Percentiles rank a stretch among this genome's conserved stretches.
phyloP scores from a whole-genome alignment of 2,113 vertebrate species.

The Engraulis encrasicolus region DNA sequence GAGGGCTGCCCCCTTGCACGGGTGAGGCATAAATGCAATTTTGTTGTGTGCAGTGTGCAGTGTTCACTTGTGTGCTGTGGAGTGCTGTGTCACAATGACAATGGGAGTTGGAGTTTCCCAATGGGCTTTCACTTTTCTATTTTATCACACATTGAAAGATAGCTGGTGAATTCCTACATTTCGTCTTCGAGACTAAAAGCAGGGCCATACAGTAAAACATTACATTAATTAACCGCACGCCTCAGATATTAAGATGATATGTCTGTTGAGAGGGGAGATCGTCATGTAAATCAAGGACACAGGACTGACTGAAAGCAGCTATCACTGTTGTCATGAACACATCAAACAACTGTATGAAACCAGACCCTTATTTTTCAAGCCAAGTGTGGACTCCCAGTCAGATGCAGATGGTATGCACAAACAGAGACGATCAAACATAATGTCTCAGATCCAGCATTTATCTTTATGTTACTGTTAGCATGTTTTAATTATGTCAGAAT shows the following conservation, averaged over 20 bases:
- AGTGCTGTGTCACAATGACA: too few relatives aligned
- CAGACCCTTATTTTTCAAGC: background rate
- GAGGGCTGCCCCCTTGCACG: too few relatives aligned
- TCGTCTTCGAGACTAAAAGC: background rate
- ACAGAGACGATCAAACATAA: too few relatives aligned
- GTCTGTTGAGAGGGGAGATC: background rate
- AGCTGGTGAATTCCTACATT: background rate
- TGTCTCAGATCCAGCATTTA: too few relatives aligned
- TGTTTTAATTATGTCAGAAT: too few relatives aligned
- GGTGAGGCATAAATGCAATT: too few relatives aligned
- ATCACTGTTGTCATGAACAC: background rate
- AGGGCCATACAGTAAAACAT: background rate
- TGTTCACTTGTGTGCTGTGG: too few relatives aligned
- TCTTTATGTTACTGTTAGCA: too few relatives aligned
- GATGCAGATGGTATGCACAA: background rate
- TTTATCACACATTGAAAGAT: background rate
- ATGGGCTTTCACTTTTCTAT: too few relatives aligned
- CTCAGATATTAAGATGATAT: background rate
- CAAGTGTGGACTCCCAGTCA: background rate
- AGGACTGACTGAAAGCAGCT: background rate
- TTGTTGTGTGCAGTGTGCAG: too few relatives aligned
- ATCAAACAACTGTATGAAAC: background rate
- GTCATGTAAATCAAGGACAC: background rate
- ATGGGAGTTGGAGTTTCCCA: too few relatives aligned
- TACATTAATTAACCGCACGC: background rate